Conservation (phyloP, 2,113 vertebrate species). For the Microtus montanus region DNA sequence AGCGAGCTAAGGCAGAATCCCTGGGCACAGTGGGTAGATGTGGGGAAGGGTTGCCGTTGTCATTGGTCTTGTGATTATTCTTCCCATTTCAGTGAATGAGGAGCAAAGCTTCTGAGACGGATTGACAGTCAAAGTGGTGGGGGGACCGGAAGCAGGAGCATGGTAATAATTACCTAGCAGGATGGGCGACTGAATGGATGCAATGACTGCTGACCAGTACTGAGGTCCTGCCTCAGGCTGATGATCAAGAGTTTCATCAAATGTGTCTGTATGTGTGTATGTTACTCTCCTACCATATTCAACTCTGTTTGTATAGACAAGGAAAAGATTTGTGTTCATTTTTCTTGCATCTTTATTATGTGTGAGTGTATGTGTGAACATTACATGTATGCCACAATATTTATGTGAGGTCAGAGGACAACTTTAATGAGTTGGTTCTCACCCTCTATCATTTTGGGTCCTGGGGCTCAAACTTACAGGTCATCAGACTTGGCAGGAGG, state of each 20-base stretch:
- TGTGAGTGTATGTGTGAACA: not conserved
- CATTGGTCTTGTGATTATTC: conserved; percentile 23
- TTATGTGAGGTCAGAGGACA: not conserved
- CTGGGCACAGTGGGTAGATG: not conserved
- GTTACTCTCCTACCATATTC: not conserved
- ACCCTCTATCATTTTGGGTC: not conserved
- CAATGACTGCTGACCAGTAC: not conserved
- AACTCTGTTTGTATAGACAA: not conserved
- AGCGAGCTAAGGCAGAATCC: not conserved
- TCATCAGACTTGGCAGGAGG: not conserved
- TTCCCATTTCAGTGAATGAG: not conserved
- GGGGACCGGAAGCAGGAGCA: not conserved
- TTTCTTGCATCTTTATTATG: not conserved
- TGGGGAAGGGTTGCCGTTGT: not conserved
- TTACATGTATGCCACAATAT: not conserved
- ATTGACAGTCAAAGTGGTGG: not conserved
- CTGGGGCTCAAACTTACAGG: not conserved
- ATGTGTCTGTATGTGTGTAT: not conserved
- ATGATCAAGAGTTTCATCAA: not conserved
- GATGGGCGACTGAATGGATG: not conserved
- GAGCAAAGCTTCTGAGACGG: not conserved
- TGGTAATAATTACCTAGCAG: not conserved
- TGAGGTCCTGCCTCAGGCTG: not conserved
- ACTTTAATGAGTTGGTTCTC: not conserved
- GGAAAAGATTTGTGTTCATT: not conserved